phyloP scores from a whole-genome alignment of 2,113 vertebrate genomes.

The Columba livia region DNA sequence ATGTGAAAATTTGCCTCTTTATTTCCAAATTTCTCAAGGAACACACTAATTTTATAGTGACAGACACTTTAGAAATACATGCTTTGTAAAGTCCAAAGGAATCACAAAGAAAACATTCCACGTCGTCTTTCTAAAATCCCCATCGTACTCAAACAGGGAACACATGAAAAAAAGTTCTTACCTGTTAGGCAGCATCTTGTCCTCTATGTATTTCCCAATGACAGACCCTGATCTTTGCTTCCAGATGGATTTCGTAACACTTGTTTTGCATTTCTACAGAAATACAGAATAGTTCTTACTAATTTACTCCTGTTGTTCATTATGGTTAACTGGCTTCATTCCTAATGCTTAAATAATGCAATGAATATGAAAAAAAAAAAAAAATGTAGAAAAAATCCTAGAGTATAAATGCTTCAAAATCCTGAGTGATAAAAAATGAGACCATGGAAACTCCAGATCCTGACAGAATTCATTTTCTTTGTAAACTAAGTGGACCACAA shows the following conservation, averaged over 20 bases:
- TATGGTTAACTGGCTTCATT: neutral
- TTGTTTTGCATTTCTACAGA: constrained; percentile 80
- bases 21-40: neutral
- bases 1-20: neutral
- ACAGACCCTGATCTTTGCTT: constrained; percentile 77
- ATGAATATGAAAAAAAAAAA: neutral
- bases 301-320: neutral
- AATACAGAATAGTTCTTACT: constrained; percentile 43
- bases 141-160: neutral
- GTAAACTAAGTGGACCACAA: neutral
- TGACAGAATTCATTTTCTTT: neutral
- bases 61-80: neutral
- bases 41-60: neutral
- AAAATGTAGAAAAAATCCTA: neutral
- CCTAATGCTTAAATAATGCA: neutral
- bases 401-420: neutral
- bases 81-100: neutral
- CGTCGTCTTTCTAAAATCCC: neutral
- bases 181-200: constrained; percentile 74
- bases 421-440: neutral
- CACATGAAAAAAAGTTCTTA: constrained; percentile 38
- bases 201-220: constrained; percentile 74
- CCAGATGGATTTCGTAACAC: constrained; percentile 44
- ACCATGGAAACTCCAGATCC: neutral
- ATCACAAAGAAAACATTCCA: neutral